Evolutionary conservation across 1,140 invertebrate species (phyloP), one percentile per base, ranked within the genome.

Genomic region (Stegodyphus dumicola): DNA sequence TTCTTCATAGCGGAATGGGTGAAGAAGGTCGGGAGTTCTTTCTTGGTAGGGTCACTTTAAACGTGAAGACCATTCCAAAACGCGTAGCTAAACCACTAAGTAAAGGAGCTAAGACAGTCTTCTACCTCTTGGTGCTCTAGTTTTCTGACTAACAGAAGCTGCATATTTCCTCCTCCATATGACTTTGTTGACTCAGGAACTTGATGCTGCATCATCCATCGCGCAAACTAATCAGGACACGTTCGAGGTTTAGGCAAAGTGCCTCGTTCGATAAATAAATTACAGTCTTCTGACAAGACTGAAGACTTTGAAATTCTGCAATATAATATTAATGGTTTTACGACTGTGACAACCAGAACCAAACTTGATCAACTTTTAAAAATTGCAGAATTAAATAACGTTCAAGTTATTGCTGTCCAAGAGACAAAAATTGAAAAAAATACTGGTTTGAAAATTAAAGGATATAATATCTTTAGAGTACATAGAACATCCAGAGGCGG

Each of bases 201-300:
- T 17, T 11, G 6, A 66, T 66, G 65, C 65, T 66, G 65, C 65
- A 66, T 66, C 65, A n/a, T 66, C 65, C 65, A 17, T 66, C 65
- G 65, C 65, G 17, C 65, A 66, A n/a, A 66, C 65, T 66, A 66
- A 66, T 11, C n/a, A 66, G 7, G 65, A 66, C 65, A n/a, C 7
- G 65, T 6, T 7, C 6, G n/a, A n/a, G 65, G 65, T 66, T 66
- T 17, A 66, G 65, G 65, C 65, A 66, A n/a, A 66, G 65, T 6
- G 65, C 65, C 17, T 11, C n/a, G 17, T n/a, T 7, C 17, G 65
- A n/a, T 66, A 66, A 66, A n/a, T 66, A 17, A 17, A 17, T 66
- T 7, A 66, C 17, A 17, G 7, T 66, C 65, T n/a, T 66, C 65
- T 17, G n/a, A 6, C 7, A 11, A 10, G 7, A 6, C 17, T 17